A percentile compares a stretch with the other conserved stretches of the same genome.
Conservation (phyloP, 1,140 invertebrate genomes). For the Samia ricini region DNA sequence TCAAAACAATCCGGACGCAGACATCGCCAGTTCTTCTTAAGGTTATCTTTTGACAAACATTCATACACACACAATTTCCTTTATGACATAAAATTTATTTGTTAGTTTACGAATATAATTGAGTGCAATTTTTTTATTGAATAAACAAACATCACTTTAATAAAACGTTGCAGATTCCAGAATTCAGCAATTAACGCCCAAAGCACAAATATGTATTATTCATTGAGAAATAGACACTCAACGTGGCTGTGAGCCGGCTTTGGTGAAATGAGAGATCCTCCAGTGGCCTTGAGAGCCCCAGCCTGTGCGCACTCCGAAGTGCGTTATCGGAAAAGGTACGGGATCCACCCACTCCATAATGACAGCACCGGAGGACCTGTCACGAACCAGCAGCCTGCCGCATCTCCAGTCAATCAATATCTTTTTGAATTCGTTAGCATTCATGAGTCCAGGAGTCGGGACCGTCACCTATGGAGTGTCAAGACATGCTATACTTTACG, state of each 20-base stretch:
- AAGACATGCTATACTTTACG: slow-evolving; percentile 15
- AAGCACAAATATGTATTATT: slow-evolving; percentile 20
- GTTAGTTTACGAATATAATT: slow-evolving; percentile 26
- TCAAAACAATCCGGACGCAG: slow-evolving; percentile 28
- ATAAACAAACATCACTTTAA: neutral
- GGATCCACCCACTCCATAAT: slow-evolving; percentile 80
- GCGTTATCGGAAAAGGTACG: slow-evolving; percentile 78
- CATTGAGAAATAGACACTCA: slow-evolving; percentile 46
- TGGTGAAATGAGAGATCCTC: slow-evolving; percentile 68
- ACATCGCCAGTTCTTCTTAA: slow-evolving; percentile 1
- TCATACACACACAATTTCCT: slow-evolving; percentile 35
- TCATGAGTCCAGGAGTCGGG: slow-evolving; percentile 77
- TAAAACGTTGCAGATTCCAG: neutral
- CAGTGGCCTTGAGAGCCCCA: slow-evolving; percentile 81
- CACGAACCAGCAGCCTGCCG: slow-evolving; percentile 75
- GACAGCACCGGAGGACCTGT: slow-evolving; percentile 59
- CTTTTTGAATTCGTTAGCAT: slow-evolving; percentile 76
- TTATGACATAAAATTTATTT: slow-evolving; percentile 31
- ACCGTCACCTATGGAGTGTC: slow-evolving; percentile 73
- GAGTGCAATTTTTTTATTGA: neutral
- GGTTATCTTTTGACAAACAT: slow-evolving; percentile 8
- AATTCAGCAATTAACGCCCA: slow-evolving; percentile 43
- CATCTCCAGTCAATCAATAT: slow-evolving; percentile 80
- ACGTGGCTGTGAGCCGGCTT: slow-evolving; percentile 42
- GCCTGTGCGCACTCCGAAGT: slow-evolving; percentile 81